Conservation (phyloP, 2,113 vertebrate genomes). For the Corydoras sp. region DNA sequence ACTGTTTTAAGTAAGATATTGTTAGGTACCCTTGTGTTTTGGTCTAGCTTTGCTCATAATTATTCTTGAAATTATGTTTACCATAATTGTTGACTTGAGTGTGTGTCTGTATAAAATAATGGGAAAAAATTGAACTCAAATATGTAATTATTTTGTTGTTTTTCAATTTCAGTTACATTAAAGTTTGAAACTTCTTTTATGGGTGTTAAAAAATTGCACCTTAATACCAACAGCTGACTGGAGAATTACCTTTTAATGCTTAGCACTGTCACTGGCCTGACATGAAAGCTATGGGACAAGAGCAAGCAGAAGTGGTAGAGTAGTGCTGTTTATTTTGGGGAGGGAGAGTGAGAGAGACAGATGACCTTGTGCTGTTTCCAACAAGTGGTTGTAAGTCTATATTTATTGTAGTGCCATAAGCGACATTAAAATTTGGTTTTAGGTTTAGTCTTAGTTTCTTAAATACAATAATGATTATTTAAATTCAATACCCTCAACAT, state of each 20-base stretch:
- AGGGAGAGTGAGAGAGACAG: slow-evolving; percentile 36
- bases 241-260: slow-evolving; percentile 53
- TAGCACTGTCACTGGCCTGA: slow-evolving; percentile 59
- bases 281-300: slow-evolving; percentile 63
- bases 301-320: slow-evolving; percentile 42
- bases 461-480: too few relatives aligned
- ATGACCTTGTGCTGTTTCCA: slow-evolving; percentile 40
- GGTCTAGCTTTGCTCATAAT: too few relatives aligned
- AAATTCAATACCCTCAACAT: too few relatives aligned
- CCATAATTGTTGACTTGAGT: too few relatives aligned
- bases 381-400: slow-evolving; percentile 39
- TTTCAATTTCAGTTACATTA: slow-evolving; percentile 1
- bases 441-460: too few relatives aligned
- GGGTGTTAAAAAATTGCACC: slow-evolving; percentile 46
- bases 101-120: too few relatives aligned
- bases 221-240: slow-evolving; percentile 65
- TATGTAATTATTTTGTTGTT: too few relatives aligned
- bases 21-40: too few relatives aligned
- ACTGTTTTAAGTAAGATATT: too few relatives aligned
- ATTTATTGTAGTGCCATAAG: slow-evolving; percentile 33
- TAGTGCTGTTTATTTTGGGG: slow-evolving; percentile 68
- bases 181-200: slow-evolving; percentile 28
- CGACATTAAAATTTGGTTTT: background rate
- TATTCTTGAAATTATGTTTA: too few relatives aligned
- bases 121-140: too few relatives aligned